Base-by-base conservation (phyloP, 1,140 invertebrate species). In the Teleopsis dalmanni region DNA sequence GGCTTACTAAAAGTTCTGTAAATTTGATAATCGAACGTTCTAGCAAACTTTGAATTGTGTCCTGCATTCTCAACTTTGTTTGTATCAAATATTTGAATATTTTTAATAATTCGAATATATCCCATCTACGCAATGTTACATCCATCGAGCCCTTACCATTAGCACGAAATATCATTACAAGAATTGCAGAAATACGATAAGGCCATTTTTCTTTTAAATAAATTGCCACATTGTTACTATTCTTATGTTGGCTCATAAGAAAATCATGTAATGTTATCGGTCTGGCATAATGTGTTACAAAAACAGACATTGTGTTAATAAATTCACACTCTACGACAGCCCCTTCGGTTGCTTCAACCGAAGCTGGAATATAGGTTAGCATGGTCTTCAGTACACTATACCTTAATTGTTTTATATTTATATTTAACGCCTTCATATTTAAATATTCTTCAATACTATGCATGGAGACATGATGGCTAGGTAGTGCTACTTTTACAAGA, bases 81-180 rank as follows among this genome's bases (percentile, higher is more conserved):
- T 68, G 65, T 18, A 62, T 10, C 4, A 68, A 50, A n/a, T 68
- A 68, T 4, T 51, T 43, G 0, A 59, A 68, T 13, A 62, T 65
- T 22, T 68, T 68, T 33, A 62, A 63, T 57, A 68, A 65, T 4
- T 58, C 34, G 16, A 54, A 68, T 5, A 68, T 59, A 0, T 47
- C 57, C 59, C 62, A 68, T 19, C 54, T 57, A 33, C 48, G 43
- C 0, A 68, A 44, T 1, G 53, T 41, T 9, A 68, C 63, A 25
- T 68, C 65, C 27, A 68, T 40, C 62, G 62, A 68, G 5, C 65
- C 65, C 38, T 68, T 68, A 9, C 65, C 65, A 33, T 60, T 18
- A 0, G 57, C 50, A 0, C 65, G 50, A 4, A 68, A 37, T 8
- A 61, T 53, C 16, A 62, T n/a, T 0, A 56, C 57, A 1, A 68